Base-by-base conservation (phyloP, 2,113 vertebrate species). In the Chauna torquata region DNA sequence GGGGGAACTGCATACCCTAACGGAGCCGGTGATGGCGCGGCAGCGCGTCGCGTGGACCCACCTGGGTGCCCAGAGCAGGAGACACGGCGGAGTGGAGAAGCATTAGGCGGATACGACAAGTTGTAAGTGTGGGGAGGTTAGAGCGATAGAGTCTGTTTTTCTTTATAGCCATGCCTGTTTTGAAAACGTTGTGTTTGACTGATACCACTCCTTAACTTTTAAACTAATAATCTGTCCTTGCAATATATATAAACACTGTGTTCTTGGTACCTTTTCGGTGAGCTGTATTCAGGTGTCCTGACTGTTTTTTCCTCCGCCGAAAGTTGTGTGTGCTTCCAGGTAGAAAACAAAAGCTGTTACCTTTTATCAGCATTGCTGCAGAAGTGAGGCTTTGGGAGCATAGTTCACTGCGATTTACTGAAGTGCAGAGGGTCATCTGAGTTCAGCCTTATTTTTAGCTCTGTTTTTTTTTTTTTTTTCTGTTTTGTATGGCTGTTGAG, bases 401-500 rank as follows among this genome's bases (percentile, higher is more conserved):
- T 9, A 92, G 88, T 96, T 97, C 90, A 83, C 83, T 62, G 81
- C 88, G 91, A 81, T 92, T 79, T 95, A 87, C 91, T 64, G 77
- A 89, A 96, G 90, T 68, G 92, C 49, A 42, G 44, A 27, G 57
- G 92, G 93, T 97, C 95, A 97, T 68, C 89, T 15, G 64, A 95
- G 90, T 97, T 96, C 92, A 97, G 82, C 82, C 50, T 83, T 96
- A 94, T 97, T 97, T 95, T 96, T 92, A 96, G 92, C 75, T 64
- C 74, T 77, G 72, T 95, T 96, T 84, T 38, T 49, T 76, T 90
- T 81, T 59, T 45, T 50, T 13, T 92, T 75, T 82, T 95, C 88
- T 91, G 87, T n/a, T n/a, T n/a, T n/a, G 50, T 91, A 72, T 20
- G 17, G 62, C 86, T 75, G 4, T 75, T 78, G 86, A 94, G 94